phyloP scores from a whole-genome alignment of 2,888 invertebrate genomes.

The Elmis aenea region DNA sequence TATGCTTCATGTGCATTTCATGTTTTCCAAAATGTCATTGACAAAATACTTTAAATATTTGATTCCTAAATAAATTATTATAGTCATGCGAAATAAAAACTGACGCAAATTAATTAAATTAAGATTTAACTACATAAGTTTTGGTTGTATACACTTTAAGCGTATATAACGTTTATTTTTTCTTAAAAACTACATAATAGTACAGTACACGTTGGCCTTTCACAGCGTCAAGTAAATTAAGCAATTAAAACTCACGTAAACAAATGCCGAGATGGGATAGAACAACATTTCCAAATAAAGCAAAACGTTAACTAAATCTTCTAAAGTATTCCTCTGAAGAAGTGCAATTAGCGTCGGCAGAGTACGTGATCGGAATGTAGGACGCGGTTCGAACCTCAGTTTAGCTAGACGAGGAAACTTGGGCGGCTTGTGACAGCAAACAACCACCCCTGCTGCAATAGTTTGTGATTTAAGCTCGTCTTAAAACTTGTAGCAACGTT shows the following conservation, averaged over 20 bases:
- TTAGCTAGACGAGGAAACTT: constrained; percentile 18
- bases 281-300: constrained; percentile 37
- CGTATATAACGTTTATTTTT: too few relatives aligned
- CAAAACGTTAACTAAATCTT: constrained; percentile 39
- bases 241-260: constrained; percentile 42
- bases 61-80: too few relatives aligned
- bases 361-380: constrained; percentile 43
- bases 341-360: constrained; percentile 44
- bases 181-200: too few relatives aligned
- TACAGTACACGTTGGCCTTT: too few relatives aligned
- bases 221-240: constrained; percentile 37
- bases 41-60: too few relatives aligned
- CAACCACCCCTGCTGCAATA: constrained; percentile 26
- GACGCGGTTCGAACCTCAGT: constrained; percentile 26
- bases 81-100: too few relatives aligned
- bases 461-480: constrained; percentile 22
- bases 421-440: constrained; percentile 31
- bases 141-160: too few relatives aligned
- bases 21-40: too few relatives aligned
- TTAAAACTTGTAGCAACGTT: constrained; percentile 18
- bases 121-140: too few relatives aligned
- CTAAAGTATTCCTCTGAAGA: constrained; percentile 42
- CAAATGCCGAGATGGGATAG: constrained; percentile 35
- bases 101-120: too few relatives aligned
- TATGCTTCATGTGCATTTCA: too few relatives aligned